phyloP scores from a whole-genome alignment of 2,888 invertebrate genomes.

The Cyclophora punctaria region DNA sequence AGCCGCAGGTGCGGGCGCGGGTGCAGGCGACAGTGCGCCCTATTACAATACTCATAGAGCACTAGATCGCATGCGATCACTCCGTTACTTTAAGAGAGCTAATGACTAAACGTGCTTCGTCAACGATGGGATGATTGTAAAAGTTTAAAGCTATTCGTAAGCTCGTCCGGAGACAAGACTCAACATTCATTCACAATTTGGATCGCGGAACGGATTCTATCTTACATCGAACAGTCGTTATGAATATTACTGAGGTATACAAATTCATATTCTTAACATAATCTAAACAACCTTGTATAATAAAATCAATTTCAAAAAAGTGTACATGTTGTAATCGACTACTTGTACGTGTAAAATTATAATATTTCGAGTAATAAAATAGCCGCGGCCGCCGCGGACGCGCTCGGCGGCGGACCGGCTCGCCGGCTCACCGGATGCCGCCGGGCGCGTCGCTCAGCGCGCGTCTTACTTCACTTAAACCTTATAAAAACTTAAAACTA shows the following conservation, averaged over 20 bases:
- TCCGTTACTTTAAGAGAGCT: conserved; percentile 44
- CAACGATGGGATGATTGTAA: conserved; percentile 61
- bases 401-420: too few relatives aligned
- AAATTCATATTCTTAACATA: conserved; percentile 39
- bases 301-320: conserved; percentile 27
- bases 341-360: conserved; percentile 51
- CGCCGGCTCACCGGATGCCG: too few relatives aligned
- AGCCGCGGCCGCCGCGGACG: conserved; percentile 1
- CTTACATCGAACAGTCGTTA: conserved; percentile 47
- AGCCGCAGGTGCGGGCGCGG: too few relatives aligned
- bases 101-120: conserved; percentile 55
- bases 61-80: conserved; percentile 8
- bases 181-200: too few relatives aligned
- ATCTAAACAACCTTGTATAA: conserved; percentile 46
- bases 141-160: conserved; percentile 55
- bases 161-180: conserved; percentile 13
- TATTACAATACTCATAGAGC: too few relatives aligned
- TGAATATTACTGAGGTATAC: conserved; percentile 52
- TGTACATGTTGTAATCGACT: conserved; percentile 39
- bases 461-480: conserved; percentile 25
- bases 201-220: conserved; percentile 28
- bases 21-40: not conserved
- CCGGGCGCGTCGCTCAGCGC: conserved; percentile 15
- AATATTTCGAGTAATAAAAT: conserved; percentile 23
- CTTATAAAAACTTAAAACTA: conserved; percentile 49